Evolutionary conservation across 2,113 vertebrate genomes (phyloP).

Genomic region (Muntiacus muntjak): DNA sequence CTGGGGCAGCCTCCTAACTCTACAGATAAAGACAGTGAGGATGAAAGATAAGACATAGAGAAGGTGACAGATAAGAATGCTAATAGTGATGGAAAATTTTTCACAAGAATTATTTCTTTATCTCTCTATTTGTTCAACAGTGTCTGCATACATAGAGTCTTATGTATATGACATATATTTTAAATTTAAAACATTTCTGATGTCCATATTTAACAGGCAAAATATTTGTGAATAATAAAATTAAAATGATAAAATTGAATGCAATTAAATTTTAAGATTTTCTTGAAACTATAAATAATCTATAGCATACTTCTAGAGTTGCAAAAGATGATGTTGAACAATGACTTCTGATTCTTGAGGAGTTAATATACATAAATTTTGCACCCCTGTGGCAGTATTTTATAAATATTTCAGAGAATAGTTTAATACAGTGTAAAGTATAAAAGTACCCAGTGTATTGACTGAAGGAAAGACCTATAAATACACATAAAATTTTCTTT

Average conservation of each 20-base stretch:
- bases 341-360: not conserved
- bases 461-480: not conserved
- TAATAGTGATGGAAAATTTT: not conserved
- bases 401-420: slow-evolving; percentile 41
- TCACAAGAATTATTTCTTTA: not conserved
- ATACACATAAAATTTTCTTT: not conserved
- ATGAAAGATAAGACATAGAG: not conserved
- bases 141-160: not conserved
- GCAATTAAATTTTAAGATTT: not conserved
- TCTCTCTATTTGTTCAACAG: not conserved
- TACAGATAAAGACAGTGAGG: not conserved
- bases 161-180: not conserved
- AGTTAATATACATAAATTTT: not conserved
- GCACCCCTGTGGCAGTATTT: not conserved
- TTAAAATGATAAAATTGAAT: not conserved
- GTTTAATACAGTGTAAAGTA: not conserved
- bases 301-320: not conserved
- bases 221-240: not conserved
- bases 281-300: not conserved
- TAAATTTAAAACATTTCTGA: not conserved
- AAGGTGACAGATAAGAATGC: not conserved
- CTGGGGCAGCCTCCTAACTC: not conserved
- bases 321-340: not conserved
- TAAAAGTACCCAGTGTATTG: not conserved
- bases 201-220: not conserved